phyloP scores from a whole-genome alignment of 2,888 invertebrate species.

The Notodonta ziczac region DNA sequence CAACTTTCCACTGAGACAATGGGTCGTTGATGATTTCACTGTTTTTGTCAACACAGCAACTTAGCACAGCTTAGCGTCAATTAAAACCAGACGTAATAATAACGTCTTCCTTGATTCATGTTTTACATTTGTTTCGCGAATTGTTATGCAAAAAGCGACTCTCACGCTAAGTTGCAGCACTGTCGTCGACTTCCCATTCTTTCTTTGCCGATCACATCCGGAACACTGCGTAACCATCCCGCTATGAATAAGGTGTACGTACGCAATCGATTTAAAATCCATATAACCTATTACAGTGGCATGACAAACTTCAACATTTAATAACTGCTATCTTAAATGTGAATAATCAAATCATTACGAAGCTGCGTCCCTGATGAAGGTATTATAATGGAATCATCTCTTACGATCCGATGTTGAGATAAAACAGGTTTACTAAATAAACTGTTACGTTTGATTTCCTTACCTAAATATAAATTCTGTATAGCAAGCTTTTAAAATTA shows the following conservation, averaged over 20 bases:
- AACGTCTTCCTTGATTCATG: constrained; percentile 61
- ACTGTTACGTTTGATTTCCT: background rate
- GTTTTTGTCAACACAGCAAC: constrained; percentile 73
- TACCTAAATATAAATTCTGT: background rate
- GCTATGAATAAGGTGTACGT: constrained; percentile 14
- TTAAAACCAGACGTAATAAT: constrained; percentile 63
- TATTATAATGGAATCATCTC: background rate
- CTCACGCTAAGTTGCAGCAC: constrained; percentile 41
- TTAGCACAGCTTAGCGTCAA: constrained; percentile 58
- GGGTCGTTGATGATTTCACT: constrained; percentile 77
- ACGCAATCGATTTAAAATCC: constrained; percentile 14
- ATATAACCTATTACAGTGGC: constrained; percentile 18
- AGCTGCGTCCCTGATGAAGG: constrained; percentile 13
- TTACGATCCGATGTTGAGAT: background rate
- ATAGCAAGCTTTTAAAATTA: background rate
- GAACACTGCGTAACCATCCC: constrained; percentile 30
- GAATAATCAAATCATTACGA: constrained; percentile 20
- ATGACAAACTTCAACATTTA: constrained; percentile 17
- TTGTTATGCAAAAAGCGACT: constrained; percentile 48
- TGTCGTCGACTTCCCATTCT: constrained; percentile 28
- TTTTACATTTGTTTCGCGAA: constrained; percentile 45
- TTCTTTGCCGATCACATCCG: constrained; percentile 32
- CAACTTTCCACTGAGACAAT: constrained; percentile 78
- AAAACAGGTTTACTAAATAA: constrained; percentile 1
- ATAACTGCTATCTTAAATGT: constrained; percentile 16